phyloP scores from a whole-genome alignment of 2,888 invertebrate genomes.

The Heteromyza rotundicornis region DNA sequence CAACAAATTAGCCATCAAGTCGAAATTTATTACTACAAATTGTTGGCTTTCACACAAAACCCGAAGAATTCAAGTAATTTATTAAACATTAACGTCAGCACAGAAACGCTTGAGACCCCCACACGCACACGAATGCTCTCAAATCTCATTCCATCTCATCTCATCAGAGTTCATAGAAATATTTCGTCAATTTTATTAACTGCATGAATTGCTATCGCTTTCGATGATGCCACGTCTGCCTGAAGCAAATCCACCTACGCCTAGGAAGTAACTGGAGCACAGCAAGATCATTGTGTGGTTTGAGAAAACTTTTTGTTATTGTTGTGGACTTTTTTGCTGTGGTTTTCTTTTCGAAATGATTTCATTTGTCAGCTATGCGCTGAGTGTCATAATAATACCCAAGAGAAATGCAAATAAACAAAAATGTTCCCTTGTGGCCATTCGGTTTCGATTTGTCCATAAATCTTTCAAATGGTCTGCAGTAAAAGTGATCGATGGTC shows the following conservation, averaged over 20 bases:
- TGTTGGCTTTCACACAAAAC: background rate
- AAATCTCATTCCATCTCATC: no score
- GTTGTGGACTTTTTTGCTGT: background rate
- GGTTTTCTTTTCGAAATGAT: background rate
- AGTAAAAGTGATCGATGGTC: background rate
- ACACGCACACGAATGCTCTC: background rate
- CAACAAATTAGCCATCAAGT: slow-evolving; percentile 2
- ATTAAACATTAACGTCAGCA: slow-evolving; percentile 4
- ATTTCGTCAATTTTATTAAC: slow-evolving; percentile 1
- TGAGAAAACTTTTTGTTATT: background rate
- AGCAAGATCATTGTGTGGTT: slow-evolving; percentile 3
- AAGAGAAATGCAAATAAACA: slow-evolving; percentile 1
- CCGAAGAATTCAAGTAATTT: background rate
- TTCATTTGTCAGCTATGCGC: background rate
- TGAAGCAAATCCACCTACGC: slow-evolving; percentile 6
- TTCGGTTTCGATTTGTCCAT: background rate
- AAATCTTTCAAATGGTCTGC: background rate
- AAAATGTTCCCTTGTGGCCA: background rate
- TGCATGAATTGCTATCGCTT: background rate
- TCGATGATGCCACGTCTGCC: background rate
- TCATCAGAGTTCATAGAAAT: background rate
- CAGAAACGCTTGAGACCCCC: background rate
- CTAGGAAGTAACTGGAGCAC: slow-evolving; percentile 23
- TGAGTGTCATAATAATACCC: background rate
- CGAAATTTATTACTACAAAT: slow-evolving; percentile 1